Evolutionary conservation across 2,113 vertebrate species (phyloP), one percentile per base, ranked within the genome.

Genomic region (Rana temporaria): DNA sequence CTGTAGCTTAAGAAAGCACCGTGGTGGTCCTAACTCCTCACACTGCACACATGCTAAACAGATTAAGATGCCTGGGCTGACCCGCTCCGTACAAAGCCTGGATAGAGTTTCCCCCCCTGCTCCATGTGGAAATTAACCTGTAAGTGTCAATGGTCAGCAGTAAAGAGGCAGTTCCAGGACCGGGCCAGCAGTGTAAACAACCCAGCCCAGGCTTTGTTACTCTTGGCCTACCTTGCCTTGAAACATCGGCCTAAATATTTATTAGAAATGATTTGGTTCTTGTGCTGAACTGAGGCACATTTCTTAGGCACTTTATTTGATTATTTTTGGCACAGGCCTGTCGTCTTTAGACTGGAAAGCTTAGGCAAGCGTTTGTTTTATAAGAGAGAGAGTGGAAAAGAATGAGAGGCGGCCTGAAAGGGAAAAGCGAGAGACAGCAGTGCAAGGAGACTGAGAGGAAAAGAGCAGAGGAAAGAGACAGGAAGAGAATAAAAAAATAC

Each of bases 31-130:
- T 88, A 92, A 91, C 87, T 86, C 92, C 34, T 90, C 88, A 90
- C 90, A 88, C 93, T 93, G 93, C 93, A 95, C 95, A 97, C 93
- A 92, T 97, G 95, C 92, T 96, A 92, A 95, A 96, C 93, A 96
- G 93, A 96, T 97, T 95, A 96, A 94, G 89, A 90, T 94, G 95
- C 94, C 94, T 95, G 85, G 90, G 86, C 92, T 94, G 93, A 94
- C 92, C 93, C 89, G 87, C 87, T 86, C 90, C 88, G 92, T 91
- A 87, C 92, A 94, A 92, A 91, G 89, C 78, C 68, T 85, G 93
- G 93, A 93, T 95, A 90, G 90, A 89, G 88, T 97, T 96, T 95
- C 95, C 88, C 81, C 81, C 26, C 42, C 86, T 90, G 84, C 89
- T 88, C 91, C 93, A 93, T 93, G 94, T 94, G 94, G 92, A 95